phyloP scores from a whole-genome alignment of 2,888 invertebrate species.

The Plagodis dolabraria region DNA sequence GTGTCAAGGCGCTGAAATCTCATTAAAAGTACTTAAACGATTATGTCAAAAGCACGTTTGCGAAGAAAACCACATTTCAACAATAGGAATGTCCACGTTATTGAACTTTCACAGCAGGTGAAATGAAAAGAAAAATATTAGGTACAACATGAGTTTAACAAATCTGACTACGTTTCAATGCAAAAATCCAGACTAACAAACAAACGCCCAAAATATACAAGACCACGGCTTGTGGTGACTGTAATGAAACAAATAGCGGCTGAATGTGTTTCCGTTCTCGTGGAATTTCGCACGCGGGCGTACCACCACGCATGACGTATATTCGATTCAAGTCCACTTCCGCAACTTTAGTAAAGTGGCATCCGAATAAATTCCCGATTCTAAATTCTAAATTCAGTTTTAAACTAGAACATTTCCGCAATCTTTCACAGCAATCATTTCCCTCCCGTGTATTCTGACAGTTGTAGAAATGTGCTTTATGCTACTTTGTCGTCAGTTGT shows the following conservation, averaged over 20 bases:
- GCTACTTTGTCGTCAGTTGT: conserved; percentile 12
- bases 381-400: conserved; percentile 68
- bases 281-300: conserved; percentile 40
- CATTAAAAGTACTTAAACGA: too few species aligned
- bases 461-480: conserved; percentile 14
- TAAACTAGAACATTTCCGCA: conserved; percentile 45
- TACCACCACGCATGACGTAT: conserved; percentile 68
- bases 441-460: conserved; percentile 37
- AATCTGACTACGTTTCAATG: too few species aligned
- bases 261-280: conserved; percentile 5
- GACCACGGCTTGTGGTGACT: conserved; percentile 2
- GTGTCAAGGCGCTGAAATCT: too few species aligned
- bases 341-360: conserved; percentile 60
- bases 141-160: too few species aligned
- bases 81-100: too few species aligned
- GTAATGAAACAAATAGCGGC: conserved; percentile 21
- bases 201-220: not conserved
- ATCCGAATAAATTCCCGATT: conserved; percentile 67
- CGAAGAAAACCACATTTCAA: too few species aligned
- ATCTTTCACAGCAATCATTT: conserved; percentile 54
- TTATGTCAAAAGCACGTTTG: too few species aligned
- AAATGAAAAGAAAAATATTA: too few species aligned
- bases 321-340: conserved; percentile 71
- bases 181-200: not conserved
- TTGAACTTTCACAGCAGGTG: too few species aligned